Conservation (phyloP, 2,113 vertebrate species). For the Myiopsitta monachus region DNA sequence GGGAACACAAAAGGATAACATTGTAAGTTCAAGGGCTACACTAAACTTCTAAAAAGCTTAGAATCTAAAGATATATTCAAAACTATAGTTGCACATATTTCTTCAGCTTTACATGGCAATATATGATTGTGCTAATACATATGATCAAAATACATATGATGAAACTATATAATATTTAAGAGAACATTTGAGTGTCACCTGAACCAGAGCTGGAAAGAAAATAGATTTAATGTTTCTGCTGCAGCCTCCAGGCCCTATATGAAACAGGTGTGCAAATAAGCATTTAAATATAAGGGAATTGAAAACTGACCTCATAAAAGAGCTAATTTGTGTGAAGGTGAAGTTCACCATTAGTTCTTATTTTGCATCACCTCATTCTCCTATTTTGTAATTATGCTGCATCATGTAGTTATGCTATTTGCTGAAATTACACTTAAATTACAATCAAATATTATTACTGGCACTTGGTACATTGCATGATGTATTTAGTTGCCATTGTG, state of each 20-base stretch:
- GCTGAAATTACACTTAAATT: constrained; percentile 56
- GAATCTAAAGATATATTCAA: not conserved
- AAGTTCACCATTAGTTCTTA: not conserved
- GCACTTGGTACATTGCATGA: constrained; percentile 15
- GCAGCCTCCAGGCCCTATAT: not conserved
- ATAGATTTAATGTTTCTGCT: not conserved
- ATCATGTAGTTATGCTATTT: not conserved
- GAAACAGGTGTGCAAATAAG: not conserved
- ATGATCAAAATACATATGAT: not conserved
- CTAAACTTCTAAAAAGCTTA: not conserved
- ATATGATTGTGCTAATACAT: not conserved
- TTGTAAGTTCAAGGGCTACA: not conserved
- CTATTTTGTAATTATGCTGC: not conserved
- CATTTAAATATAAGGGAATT: not conserved
- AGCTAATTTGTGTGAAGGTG: not conserved
- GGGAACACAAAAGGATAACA: not conserved
- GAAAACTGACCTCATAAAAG: not conserved
- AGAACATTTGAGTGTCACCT: not conserved
- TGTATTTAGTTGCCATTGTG: constrained; percentile 54
- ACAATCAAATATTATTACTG: constrained; percentile 22
- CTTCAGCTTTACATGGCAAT: not conserved
- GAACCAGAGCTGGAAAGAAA: not conserved
- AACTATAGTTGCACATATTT: not conserved
- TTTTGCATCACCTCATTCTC: not conserved
- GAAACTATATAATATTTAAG: not conserved